A percentile compares a stretch with the other conserved stretches of the same genome.
phyloP scores from a whole-genome alignment of 2,888 invertebrate species.

The Heliconius hortense region DNA sequence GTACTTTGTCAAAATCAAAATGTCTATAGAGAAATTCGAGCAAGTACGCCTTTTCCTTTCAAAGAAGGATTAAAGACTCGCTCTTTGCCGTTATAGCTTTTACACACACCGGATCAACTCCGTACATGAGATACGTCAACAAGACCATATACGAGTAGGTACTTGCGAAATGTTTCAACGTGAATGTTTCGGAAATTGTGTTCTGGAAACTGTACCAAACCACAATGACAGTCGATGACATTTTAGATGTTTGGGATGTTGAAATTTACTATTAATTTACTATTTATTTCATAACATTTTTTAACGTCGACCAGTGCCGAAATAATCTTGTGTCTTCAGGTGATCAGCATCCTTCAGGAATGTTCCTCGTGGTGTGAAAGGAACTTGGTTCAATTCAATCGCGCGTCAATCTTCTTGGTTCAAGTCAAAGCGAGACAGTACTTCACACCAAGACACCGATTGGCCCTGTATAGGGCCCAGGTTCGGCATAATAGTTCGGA shows the following conservation, averaged over 20 bases:
- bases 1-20: not conserved
- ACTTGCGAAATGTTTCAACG: slow-evolving; percentile 9
- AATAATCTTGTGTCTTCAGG: no score
- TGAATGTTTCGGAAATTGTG: slow-evolving; percentile 17
- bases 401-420: no score
- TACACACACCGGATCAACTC: slow-evolving; percentile 19
- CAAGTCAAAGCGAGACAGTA: no score
- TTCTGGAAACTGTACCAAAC: slow-evolving; percentile 5
- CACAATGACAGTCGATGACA: not conserved
- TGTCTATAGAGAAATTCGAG: slow-evolving; percentile 3
- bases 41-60: slow-evolving; percentile 35
- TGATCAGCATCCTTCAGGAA: no score
- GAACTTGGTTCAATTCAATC: no score
- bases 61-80: slow-evolving; percentile 37
- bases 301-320: no score
- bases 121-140: slow-evolving; percentile 24
- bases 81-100: slow-evolving; percentile 27
- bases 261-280: slow-evolving; percentile 9
- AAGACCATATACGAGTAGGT: slow-evolving; percentile 11
- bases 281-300: not conserved
- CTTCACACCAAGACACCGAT: no score
- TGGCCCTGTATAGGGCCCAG: not conserved
- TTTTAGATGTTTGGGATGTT: not conserved
- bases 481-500: no score
- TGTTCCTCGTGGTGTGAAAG: no score